Percentiles rank a stretch among this genome's conserved stretches.
Conservation (phyloP, 2,797 vertebrate genomes). For the Helarctos malayanus region DNA sequence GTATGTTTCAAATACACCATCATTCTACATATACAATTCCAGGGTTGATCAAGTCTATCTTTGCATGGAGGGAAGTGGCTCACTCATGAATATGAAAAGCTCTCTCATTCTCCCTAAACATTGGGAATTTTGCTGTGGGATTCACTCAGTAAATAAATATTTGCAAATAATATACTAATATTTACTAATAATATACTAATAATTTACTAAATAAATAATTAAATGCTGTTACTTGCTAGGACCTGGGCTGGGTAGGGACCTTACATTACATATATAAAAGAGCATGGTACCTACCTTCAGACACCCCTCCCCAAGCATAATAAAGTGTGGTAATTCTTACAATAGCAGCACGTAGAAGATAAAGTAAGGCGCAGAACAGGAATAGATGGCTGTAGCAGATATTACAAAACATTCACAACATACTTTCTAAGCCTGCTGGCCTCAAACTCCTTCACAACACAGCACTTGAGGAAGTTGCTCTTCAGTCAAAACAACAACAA, state of each 20-base stretch:
- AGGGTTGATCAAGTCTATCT: neutral
- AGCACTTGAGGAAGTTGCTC: slow-evolving; percentile 24
- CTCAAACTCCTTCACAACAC: slow-evolving; percentile 31
- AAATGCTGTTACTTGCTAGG: neutral
- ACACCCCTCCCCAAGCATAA: neutral
- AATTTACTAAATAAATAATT: slow-evolving; percentile 4
- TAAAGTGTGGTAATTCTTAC: neutral
- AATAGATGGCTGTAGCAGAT: slow-evolving; percentile 12
- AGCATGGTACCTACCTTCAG: neutral
- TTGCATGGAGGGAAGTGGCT: neutral
- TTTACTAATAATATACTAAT: too few relatives aligned
- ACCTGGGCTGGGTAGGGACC: neutral
- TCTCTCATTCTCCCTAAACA: slow-evolving; percentile 25
- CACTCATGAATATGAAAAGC: neutral
- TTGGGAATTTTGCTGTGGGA: slow-evolving; percentile 43
- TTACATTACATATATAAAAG: neutral
- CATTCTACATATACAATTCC: neutral
- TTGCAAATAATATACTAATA: neutral
- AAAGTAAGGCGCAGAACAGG: neutral
- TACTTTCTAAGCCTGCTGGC: slow-evolving; percentile 8
- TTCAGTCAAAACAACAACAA: neutral
- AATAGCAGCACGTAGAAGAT: neutral
- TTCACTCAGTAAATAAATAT: slow-evolving; percentile 51
- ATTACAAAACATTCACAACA: neutral
- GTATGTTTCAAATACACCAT: slow-evolving; percentile 34